Conservation (phyloP, 2,113 vertebrate species). For the Dunckerocampus dactyliophorus region DNA sequence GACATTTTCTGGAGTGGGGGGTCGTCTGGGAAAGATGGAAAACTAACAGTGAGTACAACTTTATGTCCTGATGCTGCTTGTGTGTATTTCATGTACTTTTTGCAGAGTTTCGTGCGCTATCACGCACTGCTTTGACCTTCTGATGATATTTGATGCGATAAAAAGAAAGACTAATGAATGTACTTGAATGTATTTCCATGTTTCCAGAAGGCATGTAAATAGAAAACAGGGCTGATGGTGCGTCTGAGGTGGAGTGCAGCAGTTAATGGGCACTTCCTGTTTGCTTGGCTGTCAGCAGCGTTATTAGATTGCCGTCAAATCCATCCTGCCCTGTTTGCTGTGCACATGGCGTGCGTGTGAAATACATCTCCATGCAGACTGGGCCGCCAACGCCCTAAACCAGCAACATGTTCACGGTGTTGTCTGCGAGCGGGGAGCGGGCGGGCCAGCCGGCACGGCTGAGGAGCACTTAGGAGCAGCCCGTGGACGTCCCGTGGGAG, state of each 20-base stretch:
- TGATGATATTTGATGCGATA: neutral
- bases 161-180: no score
- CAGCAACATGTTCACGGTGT: conserved; percentile 25
- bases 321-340: conserved; percentile 36
- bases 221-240: neutral
- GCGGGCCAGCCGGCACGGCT: conserved; percentile 25
- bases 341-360: neutral
- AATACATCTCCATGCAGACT: neutral
- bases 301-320: conserved; percentile 65
- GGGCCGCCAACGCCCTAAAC: conserved; percentile 62
- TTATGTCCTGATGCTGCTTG: conserved; percentile 2
- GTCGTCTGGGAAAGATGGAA: conserved; percentile 34
- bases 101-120: neutral
- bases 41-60: conserved; percentile 57
- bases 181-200: neutral
- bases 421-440: neutral
- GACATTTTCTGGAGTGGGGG: neutral
- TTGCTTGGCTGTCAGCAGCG: conserved; percentile 47
- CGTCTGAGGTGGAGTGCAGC: conserved; percentile 13
- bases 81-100: conserved; percentile 3
- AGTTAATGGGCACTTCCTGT: conserved; percentile 61
- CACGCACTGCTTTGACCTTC: no score
- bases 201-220: neutral
- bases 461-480: conserved; percentile 44
- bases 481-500: conserved; percentile 43